phyloP scores from a whole-genome alignment of 2,797 vertebrate species.

The Coregonus suidteri region DNA sequence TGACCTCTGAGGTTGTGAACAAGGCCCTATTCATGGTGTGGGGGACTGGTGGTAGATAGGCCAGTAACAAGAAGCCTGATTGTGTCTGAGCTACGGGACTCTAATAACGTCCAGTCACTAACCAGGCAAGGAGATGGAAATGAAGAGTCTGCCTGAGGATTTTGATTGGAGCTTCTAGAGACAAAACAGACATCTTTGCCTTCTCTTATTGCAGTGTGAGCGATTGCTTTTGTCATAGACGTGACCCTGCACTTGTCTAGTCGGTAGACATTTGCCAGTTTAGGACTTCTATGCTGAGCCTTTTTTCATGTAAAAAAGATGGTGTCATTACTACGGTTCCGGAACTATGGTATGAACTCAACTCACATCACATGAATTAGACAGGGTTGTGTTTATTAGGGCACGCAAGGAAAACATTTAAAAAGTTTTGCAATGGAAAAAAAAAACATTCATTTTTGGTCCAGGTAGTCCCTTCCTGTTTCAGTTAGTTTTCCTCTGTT shows the following conservation, averaged over 20 bases:
- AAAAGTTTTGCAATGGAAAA: neutral
- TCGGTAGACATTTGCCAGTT: no score
- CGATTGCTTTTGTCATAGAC: no score
- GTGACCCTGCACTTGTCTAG: no score
- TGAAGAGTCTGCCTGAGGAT: neutral
- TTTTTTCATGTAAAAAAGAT: no score
- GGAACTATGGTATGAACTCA: no score
- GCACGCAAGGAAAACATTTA: neutral
- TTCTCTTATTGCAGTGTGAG: neutral
- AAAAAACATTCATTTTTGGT: no score
- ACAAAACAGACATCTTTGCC: neutral
- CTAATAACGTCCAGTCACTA: conserved; percentile 32
- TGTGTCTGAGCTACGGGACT: conserved; percentile 41
- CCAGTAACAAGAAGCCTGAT: conserved; percentile 54
- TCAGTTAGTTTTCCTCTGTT: no score
- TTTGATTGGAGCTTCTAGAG: neutral
- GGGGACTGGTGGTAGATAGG: conserved; percentile 31
- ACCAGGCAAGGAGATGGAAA: conserved; percentile 8
- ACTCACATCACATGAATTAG: neutral
- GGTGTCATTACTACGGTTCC: no score
- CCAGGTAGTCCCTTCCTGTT: neutral
- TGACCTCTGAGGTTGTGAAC: conserved; percentile 44
- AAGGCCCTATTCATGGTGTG: conserved; percentile 60
- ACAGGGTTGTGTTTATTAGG: neutral
- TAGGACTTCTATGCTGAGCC: no score